A percentile compares a stretch with the other conserved stretches of the same genome.
Conservation (phyloP, 2,888 invertebrate genomes). For the Lamproptera curius region DNA sequence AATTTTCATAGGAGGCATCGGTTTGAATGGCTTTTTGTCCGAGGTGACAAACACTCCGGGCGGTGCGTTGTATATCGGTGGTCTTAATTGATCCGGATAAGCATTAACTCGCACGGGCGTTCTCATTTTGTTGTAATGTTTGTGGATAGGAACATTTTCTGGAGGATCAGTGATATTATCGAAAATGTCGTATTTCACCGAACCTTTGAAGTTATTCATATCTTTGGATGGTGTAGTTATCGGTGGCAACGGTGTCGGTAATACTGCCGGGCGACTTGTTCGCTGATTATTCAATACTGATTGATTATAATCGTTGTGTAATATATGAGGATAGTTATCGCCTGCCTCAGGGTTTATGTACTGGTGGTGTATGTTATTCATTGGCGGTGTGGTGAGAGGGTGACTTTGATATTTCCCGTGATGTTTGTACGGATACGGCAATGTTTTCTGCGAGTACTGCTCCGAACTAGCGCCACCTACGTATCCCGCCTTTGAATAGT, state of each 20-base stretch:
- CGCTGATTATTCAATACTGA: conserved; percentile 44
- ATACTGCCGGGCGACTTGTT: conserved; percentile 52
- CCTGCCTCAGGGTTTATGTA: conserved; percentile 26
- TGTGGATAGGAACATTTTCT: conserved; percentile 41
- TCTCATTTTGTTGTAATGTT: conserved; percentile 38
- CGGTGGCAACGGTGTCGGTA: conserved; percentile 48
- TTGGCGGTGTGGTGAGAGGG: conserved; percentile 38
- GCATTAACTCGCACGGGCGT: conserved; percentile 48
- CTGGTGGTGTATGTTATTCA: conserved; percentile 25
- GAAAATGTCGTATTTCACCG: conserved; percentile 33
- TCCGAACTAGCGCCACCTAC: conserved; percentile 40
- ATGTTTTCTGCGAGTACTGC: conserved; percentile 44
- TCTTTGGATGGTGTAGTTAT: conserved; percentile 34
- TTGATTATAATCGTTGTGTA: conserved; percentile 41
- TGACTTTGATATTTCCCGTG: conserved; percentile 48
- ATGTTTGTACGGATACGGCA: conserved; percentile 48
- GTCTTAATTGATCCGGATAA: conserved; percentile 56
- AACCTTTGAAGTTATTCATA: conserved; percentile 38
- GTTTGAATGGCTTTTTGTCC: conserved; percentile 72
- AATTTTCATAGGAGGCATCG: conserved; percentile 64
- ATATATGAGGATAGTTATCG: conserved; percentile 32
- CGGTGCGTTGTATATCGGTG: conserved; percentile 66
- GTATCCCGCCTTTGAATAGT: conserved; percentile 48
- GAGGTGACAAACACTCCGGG: conserved; percentile 68
- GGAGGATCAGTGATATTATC: conserved; percentile 44